Evolutionary conservation across 2,888 invertebrate species (phyloP).

Genomic region (Spodoptera picta): DNA sequence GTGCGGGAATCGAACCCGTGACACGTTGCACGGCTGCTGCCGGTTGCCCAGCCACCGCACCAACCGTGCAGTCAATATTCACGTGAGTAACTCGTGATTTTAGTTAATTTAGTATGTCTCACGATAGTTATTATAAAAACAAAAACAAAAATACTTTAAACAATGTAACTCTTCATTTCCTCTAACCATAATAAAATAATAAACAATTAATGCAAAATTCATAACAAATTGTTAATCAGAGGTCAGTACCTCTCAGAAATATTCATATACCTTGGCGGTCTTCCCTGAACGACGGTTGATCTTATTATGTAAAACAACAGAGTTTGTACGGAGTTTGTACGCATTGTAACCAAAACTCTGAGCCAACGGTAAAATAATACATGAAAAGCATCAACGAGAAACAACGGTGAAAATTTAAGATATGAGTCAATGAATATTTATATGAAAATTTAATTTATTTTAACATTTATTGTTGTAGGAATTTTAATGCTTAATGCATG

Average conservation of each 20-base stretch:
- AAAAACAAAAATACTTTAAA: too few species aligned
- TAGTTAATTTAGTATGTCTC: too few species aligned
- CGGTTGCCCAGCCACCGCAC: too few species aligned
- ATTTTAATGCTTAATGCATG: conserved; percentile 55
- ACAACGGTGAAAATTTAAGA: conserved; percentile 66
- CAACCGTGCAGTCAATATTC: too few species aligned
- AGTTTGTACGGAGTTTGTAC: conserved; percentile 73
- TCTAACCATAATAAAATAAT: conserved; percentile 5
- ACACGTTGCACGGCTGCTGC: too few species aligned
- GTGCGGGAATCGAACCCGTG: too few species aligned
- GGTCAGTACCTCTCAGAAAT: conserved; percentile 36
- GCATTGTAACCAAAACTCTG: conserved; percentile 60
- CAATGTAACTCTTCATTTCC: too few species aligned
- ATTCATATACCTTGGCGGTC: conserved; percentile 63
- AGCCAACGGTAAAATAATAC: conserved; percentile 72
- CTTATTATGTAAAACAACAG: conserved; percentile 80
- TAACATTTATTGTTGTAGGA: conserved; percentile 52
- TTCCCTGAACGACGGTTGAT: conserved; percentile 72
- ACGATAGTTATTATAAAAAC: too few species aligned
- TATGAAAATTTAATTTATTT: conserved; percentile 65
- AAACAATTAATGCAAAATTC: conserved; percentile 26
- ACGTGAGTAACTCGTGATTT: too few species aligned
- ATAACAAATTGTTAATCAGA: conserved; percentile 24
- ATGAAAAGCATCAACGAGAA: conserved; percentile 63
- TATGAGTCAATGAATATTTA: conserved; percentile 78